These are phyloP conservation scores for Bostrychus sinensis DNA, from an alignment of 2,113 vertebrate genomes.

Conservation along the genomic window DNA sequence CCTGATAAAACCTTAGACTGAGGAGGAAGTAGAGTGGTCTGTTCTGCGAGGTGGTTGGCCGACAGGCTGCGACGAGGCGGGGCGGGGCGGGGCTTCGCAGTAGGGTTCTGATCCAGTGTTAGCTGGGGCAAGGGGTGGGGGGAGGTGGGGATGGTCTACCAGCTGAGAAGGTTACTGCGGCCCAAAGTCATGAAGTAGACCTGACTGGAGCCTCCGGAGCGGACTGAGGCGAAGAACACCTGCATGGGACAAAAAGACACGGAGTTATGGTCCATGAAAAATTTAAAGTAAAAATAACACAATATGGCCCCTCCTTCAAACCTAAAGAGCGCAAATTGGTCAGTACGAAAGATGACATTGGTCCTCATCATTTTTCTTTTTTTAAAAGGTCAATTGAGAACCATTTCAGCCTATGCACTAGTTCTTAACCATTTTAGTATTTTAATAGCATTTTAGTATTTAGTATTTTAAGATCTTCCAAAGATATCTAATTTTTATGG, in stretches of 20 bases:
- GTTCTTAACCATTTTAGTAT: too few relatives aligned
- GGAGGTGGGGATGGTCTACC: slow-evolving; percentile 82
- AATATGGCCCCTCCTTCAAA: too few relatives aligned
- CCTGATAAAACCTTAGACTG: neutral
- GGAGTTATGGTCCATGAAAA: too few relatives aligned
- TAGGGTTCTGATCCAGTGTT: slow-evolving; percentile 76
- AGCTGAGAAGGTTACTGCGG: slow-evolving; percentile 98
- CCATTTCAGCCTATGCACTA: too few relatives aligned
- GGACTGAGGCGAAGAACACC: slow-evolving; percentile 98
- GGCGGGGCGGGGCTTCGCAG: slow-evolving; percentile 27
- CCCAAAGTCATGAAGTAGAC: slow-evolving; percentile 99
- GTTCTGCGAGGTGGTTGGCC: slow-evolving; percentile 39
- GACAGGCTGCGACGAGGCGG: slow-evolving; percentile 32
- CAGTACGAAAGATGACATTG: too few relatives aligned
- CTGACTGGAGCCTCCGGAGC: slow-evolving; percentile 97
- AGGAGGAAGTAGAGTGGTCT: slow-evolving; percentile 39
- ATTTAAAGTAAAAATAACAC: too few relatives aligned
- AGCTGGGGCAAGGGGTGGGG: slow-evolving; percentile 48
- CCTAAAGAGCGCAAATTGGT: too few relatives aligned
- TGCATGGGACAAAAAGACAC: slow-evolving; percentile 51
- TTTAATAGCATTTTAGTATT: too few relatives aligned
- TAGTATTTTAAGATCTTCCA: too few relatives aligned
- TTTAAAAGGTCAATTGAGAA: too few relatives aligned
- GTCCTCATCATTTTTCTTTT: too few relatives aligned
- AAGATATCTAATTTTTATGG: too few relatives aligned